Evolutionary conservation across 2,888 invertebrate species (phyloP), one percentile per base, ranked within the genome.

Genomic region (Cheilosia scutellata): DNA sequence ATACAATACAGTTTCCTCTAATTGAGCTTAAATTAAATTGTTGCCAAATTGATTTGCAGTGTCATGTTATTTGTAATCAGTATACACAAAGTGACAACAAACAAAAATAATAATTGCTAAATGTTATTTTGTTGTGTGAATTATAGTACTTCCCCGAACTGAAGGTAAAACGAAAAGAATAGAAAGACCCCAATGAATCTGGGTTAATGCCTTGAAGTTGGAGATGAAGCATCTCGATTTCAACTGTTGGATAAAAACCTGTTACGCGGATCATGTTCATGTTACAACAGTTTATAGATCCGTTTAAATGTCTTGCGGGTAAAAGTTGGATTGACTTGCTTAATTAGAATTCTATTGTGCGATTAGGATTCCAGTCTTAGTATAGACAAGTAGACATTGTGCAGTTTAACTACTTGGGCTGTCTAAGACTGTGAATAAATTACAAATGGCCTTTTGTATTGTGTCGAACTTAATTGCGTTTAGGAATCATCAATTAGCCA

Each of bases 61-160:
- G 60, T 49, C 33, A 65, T 37, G 11, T 37, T 13, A 49, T 65
- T 65, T 51, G n/a, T 31, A 51, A 51, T 49, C n/a, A 29, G 4
- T 11, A 11, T 3, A 20, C 25, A 42, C 13, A 11, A n/a, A 4
- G 27, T 25, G 60, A 9, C 29, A 63, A 31, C 5, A 40, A 25
- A 29, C 11, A 37, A 6, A 53, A 33, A 51, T 1, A 27, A 16
- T 20, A 49, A 53, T 49, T 63, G 31, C 9, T 63, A 7, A 49
- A 62, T 16, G 16, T 20, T 9, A n/a, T 4, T 47, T 7, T 47
- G 16, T 20, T 20, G 0, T 6, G n/a, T 47, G 16, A 47, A 20
- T 47, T 47, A 20, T 20, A 47, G n/a, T 20, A 16, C 16, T 47
- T 62, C 47, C 33, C 20, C 5, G 20, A 37, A 37, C 11, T 37